These are phyloP conservation scores for Folsomia candida DNA, from an alignment of 2,888 invertebrate genomes.

Conservation along the genomic window DNA sequence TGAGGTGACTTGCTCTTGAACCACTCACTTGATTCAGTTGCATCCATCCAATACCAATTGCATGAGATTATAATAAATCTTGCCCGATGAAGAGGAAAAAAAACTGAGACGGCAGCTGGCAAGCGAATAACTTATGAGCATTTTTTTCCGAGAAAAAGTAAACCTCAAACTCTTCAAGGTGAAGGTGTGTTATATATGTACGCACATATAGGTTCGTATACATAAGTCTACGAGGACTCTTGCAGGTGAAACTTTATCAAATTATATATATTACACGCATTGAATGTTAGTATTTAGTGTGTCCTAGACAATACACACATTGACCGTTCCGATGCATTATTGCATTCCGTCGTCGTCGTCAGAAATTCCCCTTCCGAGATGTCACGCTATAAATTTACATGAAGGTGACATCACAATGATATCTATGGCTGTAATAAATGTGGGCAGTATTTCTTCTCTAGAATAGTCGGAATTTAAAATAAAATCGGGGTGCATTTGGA, in stretches of 20 bases:
- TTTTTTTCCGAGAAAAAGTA: background rate
- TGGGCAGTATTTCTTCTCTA: background rate
- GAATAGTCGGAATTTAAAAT: background rate
- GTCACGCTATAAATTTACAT: background rate
- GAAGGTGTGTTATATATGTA: no score
- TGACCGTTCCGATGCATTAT: background rate
- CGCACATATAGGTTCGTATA: no score
- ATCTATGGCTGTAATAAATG: background rate
- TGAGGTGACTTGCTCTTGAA: background rate
- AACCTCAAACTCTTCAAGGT: background rate
- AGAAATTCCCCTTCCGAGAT: no score
- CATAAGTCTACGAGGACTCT: no score
- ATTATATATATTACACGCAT: no score
- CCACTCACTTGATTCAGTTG: background rate
- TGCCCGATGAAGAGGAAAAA: background rate
- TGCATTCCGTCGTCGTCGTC: background rate
- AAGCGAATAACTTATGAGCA: background rate
- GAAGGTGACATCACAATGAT: background rate
- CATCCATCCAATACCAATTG: background rate
- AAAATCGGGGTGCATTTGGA: background rate
- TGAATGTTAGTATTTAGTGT: background rate
- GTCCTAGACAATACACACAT: no score
- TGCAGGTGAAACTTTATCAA: background rate
- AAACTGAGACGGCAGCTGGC: background rate
- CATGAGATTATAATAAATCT: constrained; percentile 3